A percentile compares a stretch with the other conserved stretches of the same genome.
Evolutionary conservation across 2,888 invertebrate genomes (phyloP).

Genomic region (Peribatodes rhomboidaria): DNA sequence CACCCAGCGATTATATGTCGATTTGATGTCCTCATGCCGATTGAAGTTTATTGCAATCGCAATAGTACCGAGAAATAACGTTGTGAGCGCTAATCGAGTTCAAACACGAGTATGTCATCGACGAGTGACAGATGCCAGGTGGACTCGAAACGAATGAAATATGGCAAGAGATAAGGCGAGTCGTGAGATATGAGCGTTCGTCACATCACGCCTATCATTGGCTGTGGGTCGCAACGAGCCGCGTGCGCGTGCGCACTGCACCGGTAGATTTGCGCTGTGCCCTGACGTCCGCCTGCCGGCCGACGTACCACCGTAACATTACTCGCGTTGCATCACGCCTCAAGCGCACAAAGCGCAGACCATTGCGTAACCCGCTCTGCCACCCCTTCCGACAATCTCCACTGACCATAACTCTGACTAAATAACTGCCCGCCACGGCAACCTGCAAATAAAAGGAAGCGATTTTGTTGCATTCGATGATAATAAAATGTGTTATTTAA

Average conservation of each 20-base stretch:
- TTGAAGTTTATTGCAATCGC: conserved; percentile 29
- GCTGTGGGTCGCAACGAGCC: conserved; percentile 25
- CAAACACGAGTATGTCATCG: conserved; percentile 17
- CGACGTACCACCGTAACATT: conserved; percentile 49
- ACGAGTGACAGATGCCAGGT: conserved; percentile 29
- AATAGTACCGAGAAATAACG: conserved; percentile 26
- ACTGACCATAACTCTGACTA: conserved; percentile 32
- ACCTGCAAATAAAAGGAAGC: conserved; percentile 36
- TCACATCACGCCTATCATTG: conserved; percentile 45
- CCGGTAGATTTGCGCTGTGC: conserved; percentile 19
- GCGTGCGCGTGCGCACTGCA: conserved; percentile 28
- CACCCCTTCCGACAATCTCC: conserved; percentile 36
- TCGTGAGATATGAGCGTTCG: conserved; percentile 49
- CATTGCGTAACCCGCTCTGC: conserved; percentile 48
- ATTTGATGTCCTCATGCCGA: conserved; percentile 47
- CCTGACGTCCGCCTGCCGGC: conserved; percentile 53
- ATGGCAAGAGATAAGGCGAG: conserved; percentile 52
- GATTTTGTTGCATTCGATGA: conserved; percentile 30
- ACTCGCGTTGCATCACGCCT: conserved; percentile 53
- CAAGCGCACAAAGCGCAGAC: conserved; percentile 47
- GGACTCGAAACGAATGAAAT: conserved; percentile 22
- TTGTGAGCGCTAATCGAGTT: conserved; percentile 19
- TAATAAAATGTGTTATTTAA: conserved; percentile 38
- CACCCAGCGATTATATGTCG: conserved; percentile 51
- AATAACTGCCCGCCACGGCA: conserved; percentile 14